These are phyloP conservation scores for Erythrolamprus reginae DNA, from an alignment of 2,113 vertebrate genomes.

Conservation along the genomic window DNA sequence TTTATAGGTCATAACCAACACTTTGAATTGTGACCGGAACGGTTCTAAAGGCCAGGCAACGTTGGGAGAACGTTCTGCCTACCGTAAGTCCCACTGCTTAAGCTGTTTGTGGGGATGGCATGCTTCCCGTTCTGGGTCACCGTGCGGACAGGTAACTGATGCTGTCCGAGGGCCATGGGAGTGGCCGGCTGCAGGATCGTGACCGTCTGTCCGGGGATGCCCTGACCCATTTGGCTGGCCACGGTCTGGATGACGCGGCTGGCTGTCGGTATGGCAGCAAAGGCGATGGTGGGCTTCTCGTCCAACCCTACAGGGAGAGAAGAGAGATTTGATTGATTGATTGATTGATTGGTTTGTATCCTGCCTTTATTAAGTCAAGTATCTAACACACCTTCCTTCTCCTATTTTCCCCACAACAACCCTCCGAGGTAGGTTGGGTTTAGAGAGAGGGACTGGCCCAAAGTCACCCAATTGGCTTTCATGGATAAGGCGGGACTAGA, in stretches of 20 bases:
- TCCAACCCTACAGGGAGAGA: slow-evolving; percentile 63
- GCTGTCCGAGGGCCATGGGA: slow-evolving; percentile 76
- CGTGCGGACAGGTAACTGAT: slow-evolving; percentile 85
- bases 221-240: slow-evolving; percentile 75
- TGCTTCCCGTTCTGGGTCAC: slow-evolving; percentile 95
- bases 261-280: slow-evolving; percentile 71
- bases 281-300: slow-evolving; percentile 74
- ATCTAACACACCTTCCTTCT: no score
- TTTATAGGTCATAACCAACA: no score
- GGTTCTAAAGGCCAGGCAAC: neutral
- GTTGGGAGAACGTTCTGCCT: slow-evolving; percentile 7
- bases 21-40: no score
- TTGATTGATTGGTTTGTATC: no score
- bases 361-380: no score
- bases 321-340: neutral
- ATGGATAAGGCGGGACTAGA: no score
- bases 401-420: no score
- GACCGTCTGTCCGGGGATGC: slow-evolving; percentile 77
- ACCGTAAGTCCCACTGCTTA: slow-evolving; percentile 81
- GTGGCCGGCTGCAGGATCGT: slow-evolving; percentile 79
- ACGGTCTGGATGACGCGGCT: slow-evolving; percentile 90
- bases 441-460: no score
- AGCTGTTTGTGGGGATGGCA: slow-evolving; percentile 72
- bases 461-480: no score
- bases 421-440: no score